Base-by-base conservation (phyloP, 1,140 invertebrate species). In the Spodoptera litura region DNA sequence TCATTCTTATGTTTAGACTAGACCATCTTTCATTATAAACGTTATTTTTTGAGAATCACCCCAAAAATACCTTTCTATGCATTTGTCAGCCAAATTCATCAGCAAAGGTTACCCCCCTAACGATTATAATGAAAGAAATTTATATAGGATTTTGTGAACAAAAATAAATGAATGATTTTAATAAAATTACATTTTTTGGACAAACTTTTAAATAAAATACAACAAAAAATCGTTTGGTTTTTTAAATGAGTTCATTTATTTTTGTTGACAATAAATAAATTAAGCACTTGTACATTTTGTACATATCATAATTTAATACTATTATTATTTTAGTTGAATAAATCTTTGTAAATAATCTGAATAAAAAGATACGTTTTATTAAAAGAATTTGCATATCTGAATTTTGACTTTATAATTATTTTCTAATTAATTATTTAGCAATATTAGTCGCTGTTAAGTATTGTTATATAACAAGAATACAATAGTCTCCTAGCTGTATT, bases 371-470 rank as follows among this genome's bases (percentile, higher is more conserved):
- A 79, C 25, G 73, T 51, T 64, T 62, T 35, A 75, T 8, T 83
- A 86, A 88, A 88, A 89, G 86, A 87, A 86, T 91, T 84, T 84
- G 87, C 88, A 89, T 90, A 87, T 90, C 87, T 91, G 87, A 82
- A 90, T 88, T 90, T 80, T 89, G 83, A 89, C 82, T 86, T 53
- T 73, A 73, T 73, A 56, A 83, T 70, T 85, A 84, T 83, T 85
- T 79, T 78, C 31, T 79, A 64, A 80, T 81, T 82, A 84, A 81
- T 83, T 85, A 83, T 83, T 71, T 89, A 88, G 85, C 84, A 81
- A 83, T 82, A 84, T 81, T 85, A 87, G 83, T 84, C 53, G 79
- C 80, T 82, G 81, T 85, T 88, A 91, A 86, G 83, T 91, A 88
- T 91, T 31, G 31, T 88, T 87, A 86, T 87, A 71, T 86, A 86